Conservation (phyloP, 1,140 invertebrate genomes). For the Cataglyphis hispanica region DNA sequence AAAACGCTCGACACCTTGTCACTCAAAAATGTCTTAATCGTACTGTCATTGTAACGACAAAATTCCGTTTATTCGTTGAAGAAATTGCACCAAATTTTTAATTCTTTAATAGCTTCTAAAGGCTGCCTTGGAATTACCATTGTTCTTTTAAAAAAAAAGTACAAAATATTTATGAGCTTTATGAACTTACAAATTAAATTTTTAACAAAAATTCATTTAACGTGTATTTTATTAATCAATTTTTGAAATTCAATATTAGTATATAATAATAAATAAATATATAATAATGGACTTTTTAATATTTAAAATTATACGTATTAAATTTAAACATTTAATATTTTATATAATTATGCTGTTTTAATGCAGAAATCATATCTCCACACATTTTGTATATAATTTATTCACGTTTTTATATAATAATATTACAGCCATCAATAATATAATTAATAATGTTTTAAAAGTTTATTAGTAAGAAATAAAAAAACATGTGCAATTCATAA, state of each 20-base stretch:
- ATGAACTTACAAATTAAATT: neutral
- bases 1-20: conserved; percentile 62
- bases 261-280: neutral
- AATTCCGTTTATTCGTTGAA: neutral
- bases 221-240: neutral
- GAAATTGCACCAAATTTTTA: neutral
- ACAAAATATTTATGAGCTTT: neutral
- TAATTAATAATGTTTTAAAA: conserved; percentile 26
- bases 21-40: conserved; percentile 51
- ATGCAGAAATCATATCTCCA: neutral
- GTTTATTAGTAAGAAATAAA: neutral
- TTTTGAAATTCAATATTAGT: neutral
- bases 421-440: neutral
- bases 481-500: neutral
- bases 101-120: neutral
- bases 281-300: neutral
- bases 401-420: neutral
- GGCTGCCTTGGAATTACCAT: neutral
- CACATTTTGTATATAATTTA: conserved; percentile 8
- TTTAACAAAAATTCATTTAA: neutral
- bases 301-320: conserved; percentile 1
- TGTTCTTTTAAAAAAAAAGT: neutral
- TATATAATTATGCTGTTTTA: too few relatives aligned
- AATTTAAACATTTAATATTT: conserved; percentile 25
- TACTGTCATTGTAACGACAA: neutral